Percentiles rank a stretch among this genome's conserved stretches.
Conservation (phyloP, 2,888 invertebrate genomes). For the Yponomeuta evonymella region DNA sequence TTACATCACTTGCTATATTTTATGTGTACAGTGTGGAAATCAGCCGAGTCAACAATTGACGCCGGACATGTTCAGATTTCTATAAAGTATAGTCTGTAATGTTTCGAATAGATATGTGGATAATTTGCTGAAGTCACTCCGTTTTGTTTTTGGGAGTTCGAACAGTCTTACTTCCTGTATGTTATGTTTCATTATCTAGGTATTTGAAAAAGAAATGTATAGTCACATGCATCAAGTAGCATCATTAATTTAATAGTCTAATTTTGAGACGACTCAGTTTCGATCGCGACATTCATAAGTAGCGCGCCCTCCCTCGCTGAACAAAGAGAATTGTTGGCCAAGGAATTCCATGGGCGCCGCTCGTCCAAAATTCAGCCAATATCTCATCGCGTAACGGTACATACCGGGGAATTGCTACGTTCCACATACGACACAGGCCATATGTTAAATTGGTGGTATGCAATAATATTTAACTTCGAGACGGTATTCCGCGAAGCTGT, state of each 20-base stretch:
- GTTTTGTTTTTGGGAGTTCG: no score
- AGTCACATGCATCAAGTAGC: neutral
- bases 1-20: conserved; percentile 29
- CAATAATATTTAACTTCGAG: conserved; percentile 51
- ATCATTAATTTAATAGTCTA: neutral
- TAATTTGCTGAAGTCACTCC: no score
- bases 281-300: neutral
- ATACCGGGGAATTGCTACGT: conserved; percentile 19
- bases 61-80: neutral
- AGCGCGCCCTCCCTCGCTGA: conserved; percentile 16
- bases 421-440: conserved; percentile 5
- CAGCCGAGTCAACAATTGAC: conserved; percentile 7
- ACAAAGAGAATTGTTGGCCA: conserved; percentile 39
- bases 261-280: neutral
- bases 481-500: conserved; percentile 50
- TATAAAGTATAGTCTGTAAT: neutral
- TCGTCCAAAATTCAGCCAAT: conserved; percentile 44
- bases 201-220: neutral
- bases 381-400: conserved; percentile 44
- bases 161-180: no score
- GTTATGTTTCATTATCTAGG: neutral
- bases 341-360: conserved; percentile 25
- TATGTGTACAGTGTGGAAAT: conserved; percentile 26
- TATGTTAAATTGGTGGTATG: conserved; percentile 29
- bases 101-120: neutral